Base-by-base conservation (phyloP, 1,140 invertebrate genomes). In the Heliconius melpomene region DNA sequence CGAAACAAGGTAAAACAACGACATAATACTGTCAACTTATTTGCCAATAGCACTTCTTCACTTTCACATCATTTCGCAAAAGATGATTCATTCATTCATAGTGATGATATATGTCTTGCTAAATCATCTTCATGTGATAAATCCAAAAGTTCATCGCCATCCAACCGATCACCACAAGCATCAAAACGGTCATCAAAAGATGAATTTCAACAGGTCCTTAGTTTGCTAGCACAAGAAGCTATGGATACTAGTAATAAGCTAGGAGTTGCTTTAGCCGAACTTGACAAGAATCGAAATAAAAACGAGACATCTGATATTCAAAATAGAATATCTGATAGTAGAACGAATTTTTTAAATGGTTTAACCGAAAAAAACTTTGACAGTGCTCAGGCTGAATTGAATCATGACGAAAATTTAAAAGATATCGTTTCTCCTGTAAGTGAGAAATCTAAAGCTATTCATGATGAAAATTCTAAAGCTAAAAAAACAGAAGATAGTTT, bases 221-320 rank as follows among this genome's bases (percentile, higher is more conserved):
- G 95, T 84, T 95, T 95, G 89, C 93, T 96, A 73, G 95, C 95
- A 16, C 94, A 95, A 87, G 95, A 96, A 94, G 95, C 95, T 50
- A 95, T 95, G 90, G 93, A 95, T 80, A 95, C 94, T 66, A 95
- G 93, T 84, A 94, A 94, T 74, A 94, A 94, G 82, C 84, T 95
- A 84, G 94, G 92, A 36, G 93, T 94, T 80, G 94, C 94, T 38
- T 88, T 95, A 88, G 93, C 93, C 74, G 94, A 95, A 86, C 84
- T 95, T 85, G 92, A 95, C 83, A 94, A 91, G 86, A 94, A 94
- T 85, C 89, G 90, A 83, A 92, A 92, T 79, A 93, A 90, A 79
- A 86, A 83, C 81, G 92, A 93, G 26, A 87, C 85, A 57, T 86
- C 87, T 78, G 90, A 93, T 82, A 79, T 92, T 76, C 89, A 91